Conservation (phyloP, 2,113 vertebrate species). For the Circaetus cinerascens region DNA sequence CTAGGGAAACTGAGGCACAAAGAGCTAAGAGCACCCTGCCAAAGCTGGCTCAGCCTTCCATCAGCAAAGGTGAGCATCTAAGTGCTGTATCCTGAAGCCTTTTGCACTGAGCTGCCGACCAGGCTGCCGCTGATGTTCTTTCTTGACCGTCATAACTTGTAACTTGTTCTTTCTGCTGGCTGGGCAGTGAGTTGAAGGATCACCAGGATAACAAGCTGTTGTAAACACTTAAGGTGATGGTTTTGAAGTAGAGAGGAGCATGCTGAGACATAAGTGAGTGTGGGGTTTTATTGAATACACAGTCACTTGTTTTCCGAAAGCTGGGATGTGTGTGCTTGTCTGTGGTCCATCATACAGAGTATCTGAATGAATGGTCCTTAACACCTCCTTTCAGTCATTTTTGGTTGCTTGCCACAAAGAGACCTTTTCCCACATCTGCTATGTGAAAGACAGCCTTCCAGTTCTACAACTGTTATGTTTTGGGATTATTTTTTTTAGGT, state of each 20-base stretch:
- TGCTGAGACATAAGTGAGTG: not conserved
- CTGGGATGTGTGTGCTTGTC: not conserved
- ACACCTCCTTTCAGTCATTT: slow-evolving; percentile 12
- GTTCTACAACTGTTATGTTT: not conserved
- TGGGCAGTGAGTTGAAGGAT: not conserved
- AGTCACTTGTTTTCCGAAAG: not conserved
- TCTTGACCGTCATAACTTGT: not conserved
- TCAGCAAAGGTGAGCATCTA: not conserved
- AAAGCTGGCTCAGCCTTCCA: not conserved
- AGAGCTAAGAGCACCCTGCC: not conserved
- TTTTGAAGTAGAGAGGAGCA: not conserved
- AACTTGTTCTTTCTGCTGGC: not conserved
- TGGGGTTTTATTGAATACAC: not conserved
- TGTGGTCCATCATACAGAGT: not conserved
- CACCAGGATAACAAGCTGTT: not conserved
- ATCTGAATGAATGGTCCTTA: not conserved
- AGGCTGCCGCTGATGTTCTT: not conserved
- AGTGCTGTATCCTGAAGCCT: not conserved
- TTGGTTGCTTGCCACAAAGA: slow-evolving; percentile 19
- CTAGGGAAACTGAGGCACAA: not conserved
- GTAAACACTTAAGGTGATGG: not conserved
- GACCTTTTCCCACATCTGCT: not conserved
- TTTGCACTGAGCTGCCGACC: not conserved
- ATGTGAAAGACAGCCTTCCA: not conserved
- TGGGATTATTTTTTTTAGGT: not conserved